Percentiles rank a stretch among this genome's conserved stretches.
Evolutionary conservation across 2,113 vertebrate species (phyloP).

Genomic region (Syrrhaptes paradoxus): DNA sequence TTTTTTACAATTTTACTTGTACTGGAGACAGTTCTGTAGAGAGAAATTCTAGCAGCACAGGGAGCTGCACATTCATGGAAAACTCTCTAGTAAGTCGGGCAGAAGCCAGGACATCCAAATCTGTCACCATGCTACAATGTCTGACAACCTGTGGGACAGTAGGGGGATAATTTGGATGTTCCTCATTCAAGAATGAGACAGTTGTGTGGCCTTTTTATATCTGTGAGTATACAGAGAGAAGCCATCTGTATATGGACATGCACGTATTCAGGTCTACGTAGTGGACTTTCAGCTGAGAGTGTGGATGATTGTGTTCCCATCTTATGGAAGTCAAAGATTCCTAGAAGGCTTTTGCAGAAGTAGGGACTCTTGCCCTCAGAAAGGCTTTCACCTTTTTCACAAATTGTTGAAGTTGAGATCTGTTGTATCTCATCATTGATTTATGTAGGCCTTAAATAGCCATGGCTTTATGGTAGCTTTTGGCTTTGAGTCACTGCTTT

Average conservation of each 20-base stretch:
- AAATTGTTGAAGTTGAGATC: background rate
- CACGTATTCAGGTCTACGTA: accelerated
- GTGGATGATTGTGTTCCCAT: background rate
- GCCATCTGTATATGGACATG: too few relatives aligned
- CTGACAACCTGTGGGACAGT: background rate
- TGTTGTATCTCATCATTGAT: background rate
- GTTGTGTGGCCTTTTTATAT: background rate
- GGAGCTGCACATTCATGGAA: background rate
- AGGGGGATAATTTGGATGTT: background rate
- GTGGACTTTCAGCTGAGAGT: background rate
- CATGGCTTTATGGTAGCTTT: background rate
- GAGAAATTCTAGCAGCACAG: background rate
- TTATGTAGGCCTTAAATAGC: accelerated
- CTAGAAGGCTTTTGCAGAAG: background rate
- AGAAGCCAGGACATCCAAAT: background rate
- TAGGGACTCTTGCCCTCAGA: background rate
- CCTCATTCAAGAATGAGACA: background rate
- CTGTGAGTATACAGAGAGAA: background rate
- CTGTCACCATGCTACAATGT: background rate
- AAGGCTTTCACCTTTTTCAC: background rate
- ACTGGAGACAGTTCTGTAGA: background rate
- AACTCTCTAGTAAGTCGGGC: background rate
- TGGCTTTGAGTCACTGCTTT: background rate
- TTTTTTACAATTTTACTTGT: background rate
- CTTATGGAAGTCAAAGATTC: background rate